Base-by-base conservation (phyloP, 2,888 invertebrate genomes). In the Drosophila pseudotakahashii region DNA sequence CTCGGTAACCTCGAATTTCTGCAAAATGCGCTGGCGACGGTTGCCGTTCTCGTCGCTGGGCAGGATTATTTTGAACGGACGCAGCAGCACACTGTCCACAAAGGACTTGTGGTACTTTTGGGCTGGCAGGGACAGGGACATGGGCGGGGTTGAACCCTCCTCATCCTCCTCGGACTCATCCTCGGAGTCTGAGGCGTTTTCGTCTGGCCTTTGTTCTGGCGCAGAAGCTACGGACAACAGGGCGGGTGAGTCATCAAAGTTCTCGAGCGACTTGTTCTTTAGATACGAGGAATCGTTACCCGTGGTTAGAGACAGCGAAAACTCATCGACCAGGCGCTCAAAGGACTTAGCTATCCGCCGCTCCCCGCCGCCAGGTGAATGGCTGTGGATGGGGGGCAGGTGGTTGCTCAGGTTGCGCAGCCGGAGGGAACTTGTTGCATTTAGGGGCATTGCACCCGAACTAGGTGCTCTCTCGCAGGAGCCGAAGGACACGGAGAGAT, bases 301-400 rank as follows among this genome's bases (percentile, higher is more conserved):
- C n/a, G 89, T 90, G 41, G 89, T 86, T 32, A 73, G 52, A 52
- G 91, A 92, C 39, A 92, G 77, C 9, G 92, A 92, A 44, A 92
- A 92, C 74, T 92, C 92, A 77, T 92, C 91, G 62, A 92, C 90
- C 16, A 92, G 82, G 34, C 92, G 91, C 67, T 92, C 92, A 77
- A 92, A 92, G 50, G 91, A 93, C 90, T 94, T 95, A 91, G 94
- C 94, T 54, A 95, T 94, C 39, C 94, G 94, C 92, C 95, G 93
- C 74, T 94, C 93, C 13, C 66, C 73, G 3, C 64, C 73, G 2
- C 23, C 55, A 14, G 71, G 73, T 54, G 73, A 67, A n/a, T 37
- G 55, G 60, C 30, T 44, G 51, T 30, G 55, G 60, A 30, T 44
- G 51, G 41, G 37, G 11, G 62, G n/a, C 26, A 67, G 52, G 47